Evolutionary conservation across 2,888 invertebrate genomes (phyloP).

Genomic region (Myopa testacea): DNA sequence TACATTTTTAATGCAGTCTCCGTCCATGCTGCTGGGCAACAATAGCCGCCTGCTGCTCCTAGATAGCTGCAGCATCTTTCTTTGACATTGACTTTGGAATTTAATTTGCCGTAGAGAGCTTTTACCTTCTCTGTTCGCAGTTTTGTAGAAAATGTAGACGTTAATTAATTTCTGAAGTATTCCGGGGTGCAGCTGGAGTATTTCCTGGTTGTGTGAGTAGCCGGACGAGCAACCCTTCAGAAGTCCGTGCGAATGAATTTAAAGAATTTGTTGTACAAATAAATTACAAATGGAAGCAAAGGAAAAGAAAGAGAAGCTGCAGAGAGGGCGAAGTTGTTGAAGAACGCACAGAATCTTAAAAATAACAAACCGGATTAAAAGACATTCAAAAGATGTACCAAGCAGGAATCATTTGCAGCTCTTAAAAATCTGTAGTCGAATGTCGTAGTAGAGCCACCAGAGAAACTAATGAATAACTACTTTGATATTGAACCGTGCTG

Average conservation of each 20-base stretch:
- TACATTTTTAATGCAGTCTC: slow-evolving; percentile 26
- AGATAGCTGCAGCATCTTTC: slow-evolving; percentile 14
- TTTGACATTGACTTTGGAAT: slow-evolving; percentile 38
- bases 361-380: too few species aligned
- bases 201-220: neutral
- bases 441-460: too few species aligned
- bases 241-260: neutral
- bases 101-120: slow-evolving; percentile 28
- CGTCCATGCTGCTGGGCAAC: slow-evolving; percentile 14
- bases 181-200: neutral
- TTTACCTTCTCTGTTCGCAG: neutral
- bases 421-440: too few species aligned
- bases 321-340: neutral
- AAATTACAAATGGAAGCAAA: neutral
- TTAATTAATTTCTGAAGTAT: slow-evolving; percentile 31
- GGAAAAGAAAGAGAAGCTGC: neutral
- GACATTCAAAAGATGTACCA: too few species aligned
- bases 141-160: slow-evolving; percentile 26
- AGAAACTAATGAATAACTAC: too few species aligned
- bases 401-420: too few species aligned
- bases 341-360: too few species aligned
- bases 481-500: too few species aligned
- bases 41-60: neutral
- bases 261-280: slow-evolving; percentile 1
- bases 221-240: neutral